Evolutionary conservation across 2,113 vertebrate species (phyloP), one percentile per base, ranked within the genome.

Genomic region (Limnothrissa miodon): DNA sequence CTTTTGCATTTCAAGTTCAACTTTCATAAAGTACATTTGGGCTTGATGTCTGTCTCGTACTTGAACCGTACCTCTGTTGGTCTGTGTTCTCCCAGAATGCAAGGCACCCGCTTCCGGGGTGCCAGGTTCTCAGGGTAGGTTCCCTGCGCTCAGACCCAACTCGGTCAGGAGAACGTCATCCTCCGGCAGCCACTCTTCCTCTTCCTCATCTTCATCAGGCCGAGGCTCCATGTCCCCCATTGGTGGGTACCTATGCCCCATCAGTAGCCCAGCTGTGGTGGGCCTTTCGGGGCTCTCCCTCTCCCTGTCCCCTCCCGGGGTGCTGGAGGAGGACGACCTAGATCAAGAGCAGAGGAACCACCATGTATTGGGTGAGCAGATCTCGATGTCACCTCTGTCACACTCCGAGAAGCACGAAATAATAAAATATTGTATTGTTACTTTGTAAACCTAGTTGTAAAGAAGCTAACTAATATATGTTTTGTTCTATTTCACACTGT

Each of bases 161-260:
- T 95, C 93, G 59, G 87, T 91, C 56, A 94, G 94, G 86, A 93
- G 88, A 45, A 90, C 91, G 0, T 93, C 93, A 3, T 95, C 93
- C 25, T 93, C 92, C 36, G 82, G 93, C 62, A 95, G 93, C 85
- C 94, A 93, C 45, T 94, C 93, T 0, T 94, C 95, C 9, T 94
- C 92, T 44, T 95, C 93, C 10, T 95, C 80, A 7, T 89, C 86
- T 3, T 89, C 86, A 10, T 87, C 95, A 10, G 94, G 92, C 1
- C 90, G 91, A 29, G 93, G 92, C 11, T 94, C 93, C 29, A 53
- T 93, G 79, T 92, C 93, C 48, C 87, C 91, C 5, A 81, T 88
- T 10, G 25, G 66, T 51, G 87, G 89, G 15, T 93, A 92, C 74
- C 45, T 88, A 36, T 89, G 90, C 78, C 87, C 86, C 9, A 89